phyloP scores from a whole-genome alignment of 2,113 vertebrate species.

The Edolisoma coerulescens region DNA sequence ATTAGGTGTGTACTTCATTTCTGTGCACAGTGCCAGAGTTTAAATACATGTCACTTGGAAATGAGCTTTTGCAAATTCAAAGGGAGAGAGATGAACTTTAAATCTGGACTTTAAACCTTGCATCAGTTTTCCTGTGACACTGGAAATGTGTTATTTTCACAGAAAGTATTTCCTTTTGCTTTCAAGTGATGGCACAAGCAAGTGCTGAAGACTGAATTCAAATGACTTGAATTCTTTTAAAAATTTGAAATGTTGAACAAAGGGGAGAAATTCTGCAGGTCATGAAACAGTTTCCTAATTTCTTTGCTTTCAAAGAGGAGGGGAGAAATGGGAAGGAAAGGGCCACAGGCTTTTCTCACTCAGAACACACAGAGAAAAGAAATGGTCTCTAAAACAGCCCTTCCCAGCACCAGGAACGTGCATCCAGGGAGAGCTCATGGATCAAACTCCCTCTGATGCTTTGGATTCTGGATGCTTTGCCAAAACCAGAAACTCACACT shows the following conservation, averaged over 20 bases:
- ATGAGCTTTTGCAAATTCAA: not conserved
- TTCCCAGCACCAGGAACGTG: not conserved
- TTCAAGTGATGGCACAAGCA: constrained; percentile 9
- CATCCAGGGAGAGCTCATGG: not conserved
- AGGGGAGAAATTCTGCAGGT: not conserved
- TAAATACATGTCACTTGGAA: not conserved
- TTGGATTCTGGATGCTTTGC: not conserved
- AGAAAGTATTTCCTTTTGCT: constrained; percentile 39
- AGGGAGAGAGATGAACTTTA: not conserved
- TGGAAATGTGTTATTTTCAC: not conserved
- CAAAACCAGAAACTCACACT: not conserved
- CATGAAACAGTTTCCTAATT: not conserved
- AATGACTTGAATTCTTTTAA: not conserved
- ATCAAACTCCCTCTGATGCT: not conserved
- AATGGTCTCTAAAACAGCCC: not conserved
- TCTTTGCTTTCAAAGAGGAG: not conserved
- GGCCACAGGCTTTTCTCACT: not conserved
- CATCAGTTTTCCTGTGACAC: not conserved
- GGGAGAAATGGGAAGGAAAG: not conserved
- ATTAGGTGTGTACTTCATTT: not conserved
- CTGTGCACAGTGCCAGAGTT: not conserved
- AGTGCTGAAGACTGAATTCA: not conserved
- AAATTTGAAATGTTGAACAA: not conserved
- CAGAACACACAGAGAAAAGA: not conserved
- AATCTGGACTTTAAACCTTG: not conserved